Evolutionary conservation across 2,797 vertebrate species (phyloP).

Genomic region (Esox masquinongy): DNA sequence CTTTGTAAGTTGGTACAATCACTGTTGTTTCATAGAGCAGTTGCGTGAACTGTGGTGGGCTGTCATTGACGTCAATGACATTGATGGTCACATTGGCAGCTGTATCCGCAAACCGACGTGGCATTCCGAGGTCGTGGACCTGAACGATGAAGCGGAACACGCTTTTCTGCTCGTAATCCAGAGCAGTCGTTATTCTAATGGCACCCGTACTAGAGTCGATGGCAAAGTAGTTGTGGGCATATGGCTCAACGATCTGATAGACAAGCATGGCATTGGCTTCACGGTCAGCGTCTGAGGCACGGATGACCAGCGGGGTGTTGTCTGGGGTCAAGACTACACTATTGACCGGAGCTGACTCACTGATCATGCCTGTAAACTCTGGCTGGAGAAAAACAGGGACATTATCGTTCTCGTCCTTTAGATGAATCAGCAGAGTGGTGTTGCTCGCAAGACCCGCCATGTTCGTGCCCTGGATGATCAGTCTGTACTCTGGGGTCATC

Average conservation of each 20-base stretch:
- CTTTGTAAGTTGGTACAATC: constrained; percentile 90
- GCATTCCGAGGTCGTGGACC: constrained; percentile 90
- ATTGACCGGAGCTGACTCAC: constrained; percentile 87
- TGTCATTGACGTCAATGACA: constrained; percentile 94
- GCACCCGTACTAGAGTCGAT: constrained; percentile 96
- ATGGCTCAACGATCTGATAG: constrained; percentile 95
- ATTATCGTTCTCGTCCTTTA: constrained; percentile 97
- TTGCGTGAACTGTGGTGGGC: constrained; percentile 86
- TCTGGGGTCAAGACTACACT: constrained; percentile 88
- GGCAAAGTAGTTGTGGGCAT: constrained; percentile 89
- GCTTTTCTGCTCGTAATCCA: constrained; percentile 90
- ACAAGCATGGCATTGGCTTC: constrained; percentile 91
- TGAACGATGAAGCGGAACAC: constrained; percentile 93
- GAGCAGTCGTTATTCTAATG: constrained; percentile 80
- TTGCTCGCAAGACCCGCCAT: constrained; percentile 93
- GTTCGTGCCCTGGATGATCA: constrained; percentile 91
- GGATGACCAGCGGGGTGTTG: constrained; percentile 89
- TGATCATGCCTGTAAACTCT: constrained; percentile 89
- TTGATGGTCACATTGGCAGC: constrained; percentile 92
- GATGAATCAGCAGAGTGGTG: constrained; percentile 82
- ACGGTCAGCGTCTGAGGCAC: constrained; percentile 86
- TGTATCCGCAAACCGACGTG: constrained; percentile 86
- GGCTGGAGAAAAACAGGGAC: constrained; percentile 82
- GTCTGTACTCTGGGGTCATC: constrained; percentile 77
- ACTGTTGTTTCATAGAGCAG: constrained; percentile 85